phyloP scores from a whole-genome alignment of 2,797 vertebrate genomes.

The Syncerus caffer region DNA sequence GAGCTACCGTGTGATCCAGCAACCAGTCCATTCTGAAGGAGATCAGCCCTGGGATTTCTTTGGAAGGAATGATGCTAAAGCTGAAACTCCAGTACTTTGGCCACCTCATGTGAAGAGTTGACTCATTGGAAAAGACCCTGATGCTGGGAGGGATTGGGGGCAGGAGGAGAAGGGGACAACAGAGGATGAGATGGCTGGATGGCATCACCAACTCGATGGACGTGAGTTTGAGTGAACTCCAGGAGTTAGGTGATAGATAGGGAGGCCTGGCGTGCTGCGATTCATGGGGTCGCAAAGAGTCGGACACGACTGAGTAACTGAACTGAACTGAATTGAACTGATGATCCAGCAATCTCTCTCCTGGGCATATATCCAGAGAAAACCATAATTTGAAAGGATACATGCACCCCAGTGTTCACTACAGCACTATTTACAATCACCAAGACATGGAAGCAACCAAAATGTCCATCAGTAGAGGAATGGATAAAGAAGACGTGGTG shows the following conservation, averaged over 20 bases:
- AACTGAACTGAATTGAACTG: too few species aligned
- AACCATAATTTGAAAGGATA: not conserved
- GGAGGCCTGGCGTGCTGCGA: too few species aligned
- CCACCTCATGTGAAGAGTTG: rapidly evolving
- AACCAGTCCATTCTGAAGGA: not conserved
- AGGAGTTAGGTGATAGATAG: too few species aligned
- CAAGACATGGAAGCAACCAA: not conserved
- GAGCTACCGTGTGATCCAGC: not conserved
- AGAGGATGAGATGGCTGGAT: too few species aligned
- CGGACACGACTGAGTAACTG: rapidly evolving
- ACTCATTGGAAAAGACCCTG: too few species aligned
- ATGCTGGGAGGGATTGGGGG: too few species aligned
- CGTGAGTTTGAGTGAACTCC: rapidly evolving
- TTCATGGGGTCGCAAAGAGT: too few species aligned
- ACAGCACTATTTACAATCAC: not conserved
- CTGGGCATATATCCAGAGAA: not conserved
- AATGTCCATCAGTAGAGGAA: not conserved
- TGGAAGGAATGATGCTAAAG: too few species aligned
- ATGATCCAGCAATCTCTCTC: not conserved
- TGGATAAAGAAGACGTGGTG: not conserved
- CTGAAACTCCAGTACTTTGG: too few species aligned
- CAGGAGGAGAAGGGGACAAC: too few species aligned
- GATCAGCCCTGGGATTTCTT: too few species aligned
- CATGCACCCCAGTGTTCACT: not conserved
- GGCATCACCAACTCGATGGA: rapidly evolving